Conservation (phyloP, 1,140 invertebrate genomes). For the Zeugodacus cucurbitae region DNA sequence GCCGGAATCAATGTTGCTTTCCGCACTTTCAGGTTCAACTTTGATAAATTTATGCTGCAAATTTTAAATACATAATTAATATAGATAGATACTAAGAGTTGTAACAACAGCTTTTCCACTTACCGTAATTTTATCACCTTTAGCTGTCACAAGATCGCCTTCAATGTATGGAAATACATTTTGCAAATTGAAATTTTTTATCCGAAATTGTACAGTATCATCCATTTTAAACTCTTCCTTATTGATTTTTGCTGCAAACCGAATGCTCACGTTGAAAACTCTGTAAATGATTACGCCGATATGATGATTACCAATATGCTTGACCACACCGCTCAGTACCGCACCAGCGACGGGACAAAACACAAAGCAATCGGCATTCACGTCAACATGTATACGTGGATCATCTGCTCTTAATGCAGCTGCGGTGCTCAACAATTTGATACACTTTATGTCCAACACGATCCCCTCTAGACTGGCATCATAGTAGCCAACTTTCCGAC, state of each 20-base stretch:
- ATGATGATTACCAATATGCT: conserved; percentile 55
- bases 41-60: conserved; percentile 42
- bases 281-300: conserved; percentile 61
- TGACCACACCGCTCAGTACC: conserved; percentile 64
- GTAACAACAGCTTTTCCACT: not conserved
- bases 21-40: not conserved
- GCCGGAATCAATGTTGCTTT: conserved; percentile 39
- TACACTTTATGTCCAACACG: conserved; percentile 70
- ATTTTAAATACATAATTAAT: not conserved
- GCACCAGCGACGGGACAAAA: conserved; percentile 69
- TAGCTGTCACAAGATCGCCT: conserved; percentile 53
- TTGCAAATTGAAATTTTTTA: conserved; percentile 59
- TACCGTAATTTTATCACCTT: conserved; percentile 28
- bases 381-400: conserved; percentile 69
- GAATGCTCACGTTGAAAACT: conserved; percentile 61
- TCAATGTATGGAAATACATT: conserved; percentile 62
- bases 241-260: conserved; percentile 53
- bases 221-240: conserved; percentile 53
- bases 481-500: conserved; percentile 65
- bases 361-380: conserved; percentile 72
- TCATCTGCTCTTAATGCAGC: conserved; percentile 67
- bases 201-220: conserved; percentile 58
- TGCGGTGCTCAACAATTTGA: conserved; percentile 67
- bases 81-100: too few species aligned
- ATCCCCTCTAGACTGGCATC: conserved; percentile 69